Evolutionary conservation across 2,797 vertebrate genomes (phyloP), one percentile per base, ranked within the genome.

Genomic region (Netta rufina): DNA sequence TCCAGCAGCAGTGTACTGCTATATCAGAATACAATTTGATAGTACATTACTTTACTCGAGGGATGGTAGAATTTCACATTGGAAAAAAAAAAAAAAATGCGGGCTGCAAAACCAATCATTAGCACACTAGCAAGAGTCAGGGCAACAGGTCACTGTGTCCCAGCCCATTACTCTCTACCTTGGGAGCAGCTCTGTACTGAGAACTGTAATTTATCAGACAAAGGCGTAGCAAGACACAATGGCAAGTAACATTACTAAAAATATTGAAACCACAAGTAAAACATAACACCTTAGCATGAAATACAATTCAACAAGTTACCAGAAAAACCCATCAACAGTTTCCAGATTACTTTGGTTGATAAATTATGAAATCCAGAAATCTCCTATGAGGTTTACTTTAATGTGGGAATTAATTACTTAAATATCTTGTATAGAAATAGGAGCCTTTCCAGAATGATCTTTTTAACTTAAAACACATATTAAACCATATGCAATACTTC

Each of bases 11-110:
- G 14, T 61, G 4, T 20, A 32, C 9, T 13, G 20, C 41, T 84
- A 18, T 64, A 36, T 9, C 20, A 57, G 58, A 56, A 1, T 8
- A 45, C 14, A 39, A 1, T 4, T 18, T 0, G 0, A 64, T 20
- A 89, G 28, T 84, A 62, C 1, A n/a, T 43, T 25, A 43, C 28
- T 66, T 39, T 43, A 25, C 1, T 1, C 16, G 83, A 70, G 10
- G 25, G 65, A 58, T 49, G 67, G 49, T 15, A 53, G 38, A 70
- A 85, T 71, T 64, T 49, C 32, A 36, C 3, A 28, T 3, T 3
- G 0, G 84, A 49, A 49, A 24, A 25, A 24, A 49, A 54, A 54
- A 36, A 88, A 91, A 84, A 62, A 28, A 43, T 22, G 2, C 15
- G 15, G 19, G 15, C 66, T 82, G 51, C 15, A 33, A 84, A 60